Conservation (phyloP, 2,797 vertebrate genomes). For the Chiloscyllium punctatum region DNA sequence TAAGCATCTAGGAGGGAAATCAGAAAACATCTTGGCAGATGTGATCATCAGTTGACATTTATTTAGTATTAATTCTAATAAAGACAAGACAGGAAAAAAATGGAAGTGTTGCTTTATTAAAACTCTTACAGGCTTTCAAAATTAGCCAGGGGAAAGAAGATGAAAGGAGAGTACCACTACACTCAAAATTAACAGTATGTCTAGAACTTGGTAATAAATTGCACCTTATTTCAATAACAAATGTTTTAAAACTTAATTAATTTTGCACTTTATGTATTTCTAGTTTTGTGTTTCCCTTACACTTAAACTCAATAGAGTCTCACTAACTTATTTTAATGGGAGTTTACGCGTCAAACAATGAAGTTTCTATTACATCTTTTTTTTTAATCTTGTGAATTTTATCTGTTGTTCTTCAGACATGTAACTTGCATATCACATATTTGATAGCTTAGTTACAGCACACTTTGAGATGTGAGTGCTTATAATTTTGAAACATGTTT, state of each 20-base stretch:
- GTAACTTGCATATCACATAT: too few species aligned
- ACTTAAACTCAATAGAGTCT: not conserved
- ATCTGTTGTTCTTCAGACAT: too few species aligned
- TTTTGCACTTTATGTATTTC: not conserved
- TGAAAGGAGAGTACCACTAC: not conserved
- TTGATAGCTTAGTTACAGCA: too few species aligned
- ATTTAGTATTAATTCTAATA: not conserved
- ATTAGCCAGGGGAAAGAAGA: not conserved
- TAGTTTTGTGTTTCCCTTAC: not conserved
- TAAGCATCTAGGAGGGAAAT: not conserved
- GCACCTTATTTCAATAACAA: not conserved
- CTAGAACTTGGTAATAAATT: not conserved
- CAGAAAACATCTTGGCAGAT: not conserved
- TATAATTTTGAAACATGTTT: too few species aligned
- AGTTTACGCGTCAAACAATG: not conserved
- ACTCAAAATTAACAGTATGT: not conserved
- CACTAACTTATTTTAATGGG: not conserved
- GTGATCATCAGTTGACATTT: not conserved
- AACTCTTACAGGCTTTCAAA: not conserved
- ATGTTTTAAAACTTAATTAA: slow-evolving; percentile 1
- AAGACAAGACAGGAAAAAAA: not conserved
- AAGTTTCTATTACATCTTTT: not conserved
- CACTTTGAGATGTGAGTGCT: too few species aligned
- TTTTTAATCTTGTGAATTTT: too few species aligned
- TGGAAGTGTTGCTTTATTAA: not conserved